A percentile compares a stretch with the other conserved stretches of the same genome.
These are phyloP conservation scores for Drosophila trapezifrons DNA, from an alignment of 1,140 invertebrate genomes.

Conservation along the genomic window DNA sequence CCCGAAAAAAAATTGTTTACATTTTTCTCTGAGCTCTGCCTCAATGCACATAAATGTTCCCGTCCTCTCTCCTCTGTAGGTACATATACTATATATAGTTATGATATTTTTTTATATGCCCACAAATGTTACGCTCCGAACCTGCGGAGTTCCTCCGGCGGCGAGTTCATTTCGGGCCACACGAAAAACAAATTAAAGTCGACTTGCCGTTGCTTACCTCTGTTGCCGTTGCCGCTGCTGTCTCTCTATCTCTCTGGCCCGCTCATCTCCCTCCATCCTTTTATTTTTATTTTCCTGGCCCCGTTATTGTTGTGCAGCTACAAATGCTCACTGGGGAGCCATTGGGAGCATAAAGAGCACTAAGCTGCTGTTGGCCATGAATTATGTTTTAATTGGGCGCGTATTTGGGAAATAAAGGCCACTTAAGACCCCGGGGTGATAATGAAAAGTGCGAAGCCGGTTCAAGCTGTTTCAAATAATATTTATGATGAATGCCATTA, in stretches of 20 bases:
- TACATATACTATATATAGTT: conserved; percentile 65
- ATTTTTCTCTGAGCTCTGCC: conserved; percentile 61
- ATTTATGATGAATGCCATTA: conserved; percentile 20
- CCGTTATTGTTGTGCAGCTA: conserved; percentile 53
- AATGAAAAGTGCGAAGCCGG: conserved; percentile 30
- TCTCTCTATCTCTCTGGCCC: conserved; percentile 11
- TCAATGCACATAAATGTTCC: conserved; percentile 29
- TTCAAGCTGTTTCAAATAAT: conserved; percentile 12
- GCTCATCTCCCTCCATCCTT: conserved; percentile 19
- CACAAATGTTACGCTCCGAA: conserved; percentile 56
- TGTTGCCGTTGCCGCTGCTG: conserved; percentile 13
- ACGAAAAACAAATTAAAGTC: conserved; percentile 75
- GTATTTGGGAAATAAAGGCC: conserved; percentile 53
- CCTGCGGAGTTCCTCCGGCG: conserved; percentile 5
- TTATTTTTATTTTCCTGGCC: conserved; percentile 26
- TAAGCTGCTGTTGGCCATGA: conserved; percentile 76
- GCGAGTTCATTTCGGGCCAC: conserved; percentile 39
- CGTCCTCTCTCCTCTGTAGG: conserved; percentile 8
- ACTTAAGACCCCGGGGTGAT: conserved; percentile 29
- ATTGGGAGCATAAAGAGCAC: conserved; percentile 75
- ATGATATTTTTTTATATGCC: conserved; percentile 73
- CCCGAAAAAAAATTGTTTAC: conserved; percentile 72
- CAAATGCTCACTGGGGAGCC: conserved; percentile 76
- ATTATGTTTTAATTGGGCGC: conserved; percentile 78
- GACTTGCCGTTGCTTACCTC: conserved; percentile 66